Percentiles rank a stretch among this genome's conserved stretches.
phyloP scores from a whole-genome alignment of 2,888 invertebrate species.

The Melipona bicolor region DNA sequence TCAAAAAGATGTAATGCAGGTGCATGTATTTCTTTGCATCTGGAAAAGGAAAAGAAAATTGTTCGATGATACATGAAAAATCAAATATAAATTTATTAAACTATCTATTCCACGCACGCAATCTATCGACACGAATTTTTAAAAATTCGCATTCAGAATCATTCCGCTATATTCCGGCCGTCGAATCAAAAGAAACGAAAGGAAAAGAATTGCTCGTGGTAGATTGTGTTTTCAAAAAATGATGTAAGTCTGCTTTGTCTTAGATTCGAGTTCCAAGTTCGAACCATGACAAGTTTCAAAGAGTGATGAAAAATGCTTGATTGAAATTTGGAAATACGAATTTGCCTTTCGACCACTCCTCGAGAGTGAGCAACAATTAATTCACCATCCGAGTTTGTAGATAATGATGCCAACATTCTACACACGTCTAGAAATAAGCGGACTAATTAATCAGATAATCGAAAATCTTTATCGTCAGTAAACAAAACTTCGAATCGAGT shows the following conservation, averaged over 20 bases:
- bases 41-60: not conserved
- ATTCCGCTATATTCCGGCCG: too few species aligned
- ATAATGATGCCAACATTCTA: slow-evolving; percentile 46
- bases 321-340: slow-evolving; percentile 27
- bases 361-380: slow-evolving; percentile 42
- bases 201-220: not conserved
- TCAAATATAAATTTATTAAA: slow-evolving; percentile 13
- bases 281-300: not conserved
- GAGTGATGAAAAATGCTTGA: slow-evolving; percentile 14
- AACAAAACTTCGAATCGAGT: not conserved
- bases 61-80: too few species aligned
- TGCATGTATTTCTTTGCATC: not conserved
- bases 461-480: not conserved
- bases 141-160: not conserved
- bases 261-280: not conserved
- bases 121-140: not conserved
- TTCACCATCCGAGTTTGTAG: slow-evolving; percentile 37
- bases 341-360: slow-evolving; percentile 8
- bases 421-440: slow-evolving; percentile 19
- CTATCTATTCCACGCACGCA: not conserved
- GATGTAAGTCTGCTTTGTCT: not conserved
- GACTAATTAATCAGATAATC: slow-evolving; percentile 50
- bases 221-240: not conserved
- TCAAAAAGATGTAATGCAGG: not conserved
- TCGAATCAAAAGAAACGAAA: not conserved